phyloP scores from a whole-genome alignment of 1,140 invertebrate species.

The Ceratina calcarata region DNA sequence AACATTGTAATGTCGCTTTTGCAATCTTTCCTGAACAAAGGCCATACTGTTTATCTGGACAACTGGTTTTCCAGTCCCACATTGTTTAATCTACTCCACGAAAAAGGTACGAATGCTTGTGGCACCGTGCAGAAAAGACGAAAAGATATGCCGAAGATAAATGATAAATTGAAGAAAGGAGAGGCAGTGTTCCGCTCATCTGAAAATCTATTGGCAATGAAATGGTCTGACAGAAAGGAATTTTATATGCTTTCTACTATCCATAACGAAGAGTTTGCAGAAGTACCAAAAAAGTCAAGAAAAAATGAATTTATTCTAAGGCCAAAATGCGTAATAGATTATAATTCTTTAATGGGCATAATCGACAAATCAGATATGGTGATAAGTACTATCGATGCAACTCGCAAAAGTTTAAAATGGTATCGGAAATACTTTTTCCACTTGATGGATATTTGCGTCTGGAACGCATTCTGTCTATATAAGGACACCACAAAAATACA shows the following conservation, averaged over 20 bases:
- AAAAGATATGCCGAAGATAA: not conserved
- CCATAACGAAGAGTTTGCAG: too few relatives aligned
- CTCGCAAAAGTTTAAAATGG: too few relatives aligned
- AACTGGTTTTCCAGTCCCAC: conserved; percentile 73
- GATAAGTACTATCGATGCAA: too few relatives aligned
- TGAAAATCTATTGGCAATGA: conserved; percentile 57
- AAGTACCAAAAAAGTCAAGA: too few relatives aligned
- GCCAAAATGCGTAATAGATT: too few relatives aligned
- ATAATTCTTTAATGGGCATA: too few relatives aligned
- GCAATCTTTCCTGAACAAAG: conserved; percentile 53
- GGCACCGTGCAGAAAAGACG: conserved; percentile 59
- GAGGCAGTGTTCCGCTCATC: conserved; percentile 47
- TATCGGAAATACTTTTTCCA: too few relatives aligned
- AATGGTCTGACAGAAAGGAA: conserved; percentile 53
- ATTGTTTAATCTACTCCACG: conserved; percentile 60
- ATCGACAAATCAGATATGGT: too few relatives aligned
- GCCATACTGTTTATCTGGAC: conserved; percentile 71
- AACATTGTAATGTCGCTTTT: not conserved
- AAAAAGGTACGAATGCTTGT: conserved; percentile 64
- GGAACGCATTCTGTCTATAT: too few relatives aligned
- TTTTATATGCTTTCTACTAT: not conserved
- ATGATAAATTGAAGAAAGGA: conserved; percentile 31
- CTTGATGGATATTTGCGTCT: too few relatives aligned
- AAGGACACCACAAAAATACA: too few relatives aligned
- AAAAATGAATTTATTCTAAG: too few relatives aligned